Conservation (phyloP, 1,140 invertebrate genomes). For the Argopecten irradians region DNA sequence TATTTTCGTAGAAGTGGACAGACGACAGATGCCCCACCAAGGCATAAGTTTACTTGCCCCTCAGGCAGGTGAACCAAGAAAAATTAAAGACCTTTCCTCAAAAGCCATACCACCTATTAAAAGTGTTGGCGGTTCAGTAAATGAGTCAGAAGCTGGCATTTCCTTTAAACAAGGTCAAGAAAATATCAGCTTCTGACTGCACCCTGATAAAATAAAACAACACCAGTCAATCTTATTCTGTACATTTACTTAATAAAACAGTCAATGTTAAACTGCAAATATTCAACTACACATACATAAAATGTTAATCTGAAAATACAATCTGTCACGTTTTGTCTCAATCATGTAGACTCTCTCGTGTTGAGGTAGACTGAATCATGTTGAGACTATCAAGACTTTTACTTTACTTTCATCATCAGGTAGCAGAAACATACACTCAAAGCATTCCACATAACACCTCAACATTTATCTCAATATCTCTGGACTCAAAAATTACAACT, state of each 20-base stretch:
- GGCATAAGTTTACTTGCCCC: too few relatives aligned
- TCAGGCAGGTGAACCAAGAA: too few relatives aligned
- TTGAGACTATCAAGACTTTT: background rate
- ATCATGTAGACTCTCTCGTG: conserved; percentile 15
- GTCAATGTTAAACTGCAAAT: conserved; percentile 16
- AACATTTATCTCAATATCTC: background rate
- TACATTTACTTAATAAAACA: conserved; percentile 23
- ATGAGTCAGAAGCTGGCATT: too few relatives aligned
- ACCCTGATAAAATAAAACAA: background rate
- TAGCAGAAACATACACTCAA: conserved; percentile 3
- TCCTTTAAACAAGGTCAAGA: too few relatives aligned
- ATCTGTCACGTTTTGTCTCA: conserved; percentile 21
- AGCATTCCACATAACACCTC: background rate
- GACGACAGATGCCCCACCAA: too few relatives aligned
- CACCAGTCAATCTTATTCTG: background rate
- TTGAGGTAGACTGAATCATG: conserved; percentile 1
- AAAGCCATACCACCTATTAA: too few relatives aligned
- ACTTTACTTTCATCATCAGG: background rate
- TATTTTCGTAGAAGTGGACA: too few relatives aligned
- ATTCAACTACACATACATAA: conserved; percentile 23
- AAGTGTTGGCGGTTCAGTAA: too few relatives aligned
- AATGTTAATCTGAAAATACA: conserved; percentile 17
- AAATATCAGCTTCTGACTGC: too few relatives aligned
- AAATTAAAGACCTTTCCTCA: too few relatives aligned
- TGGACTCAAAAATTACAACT: background rate